Percentiles rank a stretch among this genome's conserved stretches.
Evolutionary conservation across 2,113 vertebrate genomes (phyloP).

Genomic region (Phrynosoma blainvillii): DNA sequence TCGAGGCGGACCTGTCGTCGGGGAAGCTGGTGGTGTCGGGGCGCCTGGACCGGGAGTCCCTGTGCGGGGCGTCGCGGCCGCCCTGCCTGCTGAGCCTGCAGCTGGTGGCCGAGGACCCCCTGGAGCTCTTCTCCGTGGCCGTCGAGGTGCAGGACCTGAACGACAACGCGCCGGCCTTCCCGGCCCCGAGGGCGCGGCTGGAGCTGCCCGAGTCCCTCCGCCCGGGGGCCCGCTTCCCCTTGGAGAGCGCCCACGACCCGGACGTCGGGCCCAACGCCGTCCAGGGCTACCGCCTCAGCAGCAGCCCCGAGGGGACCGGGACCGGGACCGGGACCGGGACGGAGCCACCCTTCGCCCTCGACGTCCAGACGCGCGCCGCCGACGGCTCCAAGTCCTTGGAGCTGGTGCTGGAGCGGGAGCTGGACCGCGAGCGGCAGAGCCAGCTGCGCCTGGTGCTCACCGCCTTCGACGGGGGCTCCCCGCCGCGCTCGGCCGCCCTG

Average conservation of each 20-base stretch:
- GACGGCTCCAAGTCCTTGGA: constrained; percentile 80
- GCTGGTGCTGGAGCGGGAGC: constrained; percentile 74
- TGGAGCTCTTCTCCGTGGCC: constrained; percentile 79
- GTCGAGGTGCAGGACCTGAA: constrained; percentile 84
- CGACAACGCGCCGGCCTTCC: constrained; percentile 82
- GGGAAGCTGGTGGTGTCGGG: constrained; percentile 81
- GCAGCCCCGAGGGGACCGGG: constrained; percentile 52
- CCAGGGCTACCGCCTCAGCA: constrained; percentile 81
- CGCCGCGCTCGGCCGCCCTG: constrained; percentile 68
- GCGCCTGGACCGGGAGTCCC: constrained; percentile 82
- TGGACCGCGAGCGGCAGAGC: constrained; percentile 76
- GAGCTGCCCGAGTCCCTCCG: constrained; percentile 81
- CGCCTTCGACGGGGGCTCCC: constrained; percentile 77
- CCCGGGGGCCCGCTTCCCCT: constrained; percentile 78
- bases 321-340: too few species aligned
- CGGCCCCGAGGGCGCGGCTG: constrained; percentile 72
- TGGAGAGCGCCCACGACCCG: constrained; percentile 83
- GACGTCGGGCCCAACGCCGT: constrained; percentile 83
- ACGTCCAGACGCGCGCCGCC: constrained; percentile 75
- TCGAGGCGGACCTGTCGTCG: constrained; percentile 76
- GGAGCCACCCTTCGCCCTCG: constrained; percentile 72
- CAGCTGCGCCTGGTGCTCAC: constrained; percentile 73
- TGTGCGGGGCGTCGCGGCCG: constrained; percentile 70
- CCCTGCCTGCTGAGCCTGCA: constrained; percentile 82
- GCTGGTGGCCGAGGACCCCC: constrained; percentile 79